A percentile compares a stretch with the other conserved stretches of the same genome.
Conservation (phyloP, 2,113 vertebrate species). For the Piprites chloris region DNA sequence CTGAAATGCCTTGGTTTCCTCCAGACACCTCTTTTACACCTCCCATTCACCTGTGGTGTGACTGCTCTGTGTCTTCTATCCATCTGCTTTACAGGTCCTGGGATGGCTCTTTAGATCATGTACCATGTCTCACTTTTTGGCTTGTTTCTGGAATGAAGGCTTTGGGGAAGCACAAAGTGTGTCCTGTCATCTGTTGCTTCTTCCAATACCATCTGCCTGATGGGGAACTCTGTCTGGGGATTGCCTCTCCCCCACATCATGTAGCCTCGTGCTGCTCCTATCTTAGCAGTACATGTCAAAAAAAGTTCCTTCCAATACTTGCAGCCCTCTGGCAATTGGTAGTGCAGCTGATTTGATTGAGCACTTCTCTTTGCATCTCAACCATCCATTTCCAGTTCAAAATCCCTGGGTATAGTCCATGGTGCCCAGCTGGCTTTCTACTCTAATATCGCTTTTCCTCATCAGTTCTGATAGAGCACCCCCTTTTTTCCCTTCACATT, state of each 20-base stretch:
- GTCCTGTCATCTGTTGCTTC: neutral
- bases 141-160: neutral
- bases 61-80: neutral
- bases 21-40: neutral
- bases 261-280: neutral
- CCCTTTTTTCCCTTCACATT: neutral
- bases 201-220: neutral
- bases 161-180: neutral
- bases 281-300: neutral
- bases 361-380: neutral
- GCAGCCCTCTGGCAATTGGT: neutral
- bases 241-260: neutral
- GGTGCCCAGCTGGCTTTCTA: neutral
- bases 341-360: neutral
- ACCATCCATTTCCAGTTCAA: neutral
- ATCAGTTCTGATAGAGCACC: neutral
- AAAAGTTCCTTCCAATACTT: neutral
- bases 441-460: neutral
- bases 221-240: neutral
- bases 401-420: neutral
- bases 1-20: neutral
- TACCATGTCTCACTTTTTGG: accelerated
- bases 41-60: accelerated
- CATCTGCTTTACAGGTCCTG: neutral
- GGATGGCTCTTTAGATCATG: neutral